A percentile compares a stretch with the other conserved stretches of the same genome.
Evolutionary conservation across 2,888 invertebrate genomes (phyloP).

Genomic region (Melangyna quadrimaculata): DNA sequence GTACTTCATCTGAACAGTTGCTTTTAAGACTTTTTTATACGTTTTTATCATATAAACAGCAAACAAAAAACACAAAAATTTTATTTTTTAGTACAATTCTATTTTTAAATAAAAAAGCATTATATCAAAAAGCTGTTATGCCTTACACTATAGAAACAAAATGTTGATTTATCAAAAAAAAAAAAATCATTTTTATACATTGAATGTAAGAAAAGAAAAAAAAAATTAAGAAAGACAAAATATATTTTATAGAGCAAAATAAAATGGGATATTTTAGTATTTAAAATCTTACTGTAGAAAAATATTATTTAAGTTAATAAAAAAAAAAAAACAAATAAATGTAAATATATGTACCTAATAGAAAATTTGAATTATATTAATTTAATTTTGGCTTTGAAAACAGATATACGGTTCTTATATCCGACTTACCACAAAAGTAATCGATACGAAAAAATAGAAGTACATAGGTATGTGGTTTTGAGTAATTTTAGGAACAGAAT

Average conservation of each 20-base stretch:
- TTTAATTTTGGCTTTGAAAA: too few species aligned
- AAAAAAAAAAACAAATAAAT: background rate
- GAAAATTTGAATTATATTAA: background rate
- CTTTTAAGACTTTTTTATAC: slow-evolving; percentile 62
- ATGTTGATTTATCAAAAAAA: background rate
- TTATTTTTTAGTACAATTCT: slow-evolving; percentile 47
- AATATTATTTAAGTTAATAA: background rate
- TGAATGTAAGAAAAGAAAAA: background rate
- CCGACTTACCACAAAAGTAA: too few species aligned
- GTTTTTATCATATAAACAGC: slow-evolving; percentile 49
- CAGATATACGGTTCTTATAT: too few species aligned
- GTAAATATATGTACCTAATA: background rate
- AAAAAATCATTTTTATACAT: background rate
- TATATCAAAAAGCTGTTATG: slow-evolving; percentile 19
- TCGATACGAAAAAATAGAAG: too few species aligned
- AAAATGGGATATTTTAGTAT: slow-evolving; percentile 11
- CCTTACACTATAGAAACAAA: slow-evolving; percentile 17
- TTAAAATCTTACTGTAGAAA: slow-evolving; percentile 20
- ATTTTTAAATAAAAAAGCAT: slow-evolving; percentile 25
- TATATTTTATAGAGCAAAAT: slow-evolving; percentile 12
- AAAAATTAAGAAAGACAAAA: slow-evolving; percentile 3
- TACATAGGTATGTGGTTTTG: too few species aligned
- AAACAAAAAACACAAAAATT: slow-evolving; percentile 46
- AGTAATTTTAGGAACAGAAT: too few species aligned
- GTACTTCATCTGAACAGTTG: slow-evolving; percentile 57